Evolutionary conservation across 2,113 vertebrate species (phyloP).

Genomic region (Mastomys coucha): DNA sequence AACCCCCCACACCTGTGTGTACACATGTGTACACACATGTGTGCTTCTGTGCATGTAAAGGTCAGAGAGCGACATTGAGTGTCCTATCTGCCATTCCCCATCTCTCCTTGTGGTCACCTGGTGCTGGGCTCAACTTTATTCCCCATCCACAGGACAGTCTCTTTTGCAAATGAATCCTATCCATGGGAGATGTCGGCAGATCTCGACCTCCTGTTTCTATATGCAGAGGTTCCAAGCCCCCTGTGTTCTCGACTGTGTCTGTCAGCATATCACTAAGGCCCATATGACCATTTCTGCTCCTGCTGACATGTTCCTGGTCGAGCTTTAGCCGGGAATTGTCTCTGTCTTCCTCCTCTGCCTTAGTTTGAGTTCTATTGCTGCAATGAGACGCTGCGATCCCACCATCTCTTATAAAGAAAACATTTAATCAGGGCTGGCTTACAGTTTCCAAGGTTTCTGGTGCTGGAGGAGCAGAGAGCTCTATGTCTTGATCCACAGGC

Average conservation of each 20-base stretch:
- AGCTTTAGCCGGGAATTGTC: not conserved
- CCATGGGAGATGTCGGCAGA: not conserved
- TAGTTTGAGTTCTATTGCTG: not conserved
- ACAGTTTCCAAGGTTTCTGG: no score
- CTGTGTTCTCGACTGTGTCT: not conserved
- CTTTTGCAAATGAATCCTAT: not conserved
- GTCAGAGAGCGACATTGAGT: not conserved
- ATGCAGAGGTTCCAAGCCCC: not conserved
- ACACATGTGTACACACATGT: fast-evolving
- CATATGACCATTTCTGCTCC: not conserved
- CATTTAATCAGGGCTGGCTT: no score
- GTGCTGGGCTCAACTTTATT: not conserved
- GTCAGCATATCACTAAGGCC: not conserved
- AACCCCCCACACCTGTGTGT: not conserved
- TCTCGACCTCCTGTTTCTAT: not conserved
- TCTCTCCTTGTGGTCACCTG: not conserved
- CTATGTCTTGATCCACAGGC: no score
- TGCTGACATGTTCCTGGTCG: no score
- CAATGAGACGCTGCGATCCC: no score
- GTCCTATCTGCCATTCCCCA: not conserved
- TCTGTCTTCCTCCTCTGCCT: not conserved
- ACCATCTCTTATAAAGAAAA: no score
- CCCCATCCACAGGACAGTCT: not conserved
- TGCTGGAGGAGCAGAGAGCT: no score
- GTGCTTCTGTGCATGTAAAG: not conserved